These are phyloP conservation scores for Eilema sororculum DNA, from an alignment of 2,888 invertebrate genomes.

Conservation along the genomic window DNA sequence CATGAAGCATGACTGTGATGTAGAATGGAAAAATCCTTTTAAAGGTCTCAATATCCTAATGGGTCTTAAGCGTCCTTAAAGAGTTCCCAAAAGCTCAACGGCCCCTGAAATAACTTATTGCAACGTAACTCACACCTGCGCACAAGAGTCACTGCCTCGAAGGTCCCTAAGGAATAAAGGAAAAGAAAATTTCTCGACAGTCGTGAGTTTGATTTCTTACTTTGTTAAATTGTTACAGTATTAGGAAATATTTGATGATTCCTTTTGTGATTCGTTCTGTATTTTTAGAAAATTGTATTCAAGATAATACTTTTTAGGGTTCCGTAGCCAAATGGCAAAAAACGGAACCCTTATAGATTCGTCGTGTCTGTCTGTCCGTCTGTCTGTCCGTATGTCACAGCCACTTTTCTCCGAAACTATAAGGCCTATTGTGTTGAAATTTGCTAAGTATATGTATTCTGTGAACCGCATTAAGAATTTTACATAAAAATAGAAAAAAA, in stretches of 20 bases:
- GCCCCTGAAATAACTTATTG: slow-evolving; percentile 33
- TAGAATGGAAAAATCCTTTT: background rate
- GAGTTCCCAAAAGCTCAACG: slow-evolving; percentile 8
- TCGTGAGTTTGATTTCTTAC: background rate
- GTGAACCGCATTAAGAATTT: too few relatives aligned
- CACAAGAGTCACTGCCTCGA: background rate
- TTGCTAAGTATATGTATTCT: too few relatives aligned
- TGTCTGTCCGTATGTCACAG: too few relatives aligned
- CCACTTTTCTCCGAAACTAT: too few relatives aligned
- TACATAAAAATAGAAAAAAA: too few relatives aligned
- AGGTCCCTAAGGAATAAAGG: background rate
- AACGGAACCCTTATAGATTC: too few relatives aligned
- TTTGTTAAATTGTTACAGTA: slow-evolving; percentile 5
- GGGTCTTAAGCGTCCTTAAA: slow-evolving; percentile 12
- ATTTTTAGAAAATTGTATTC: background rate
- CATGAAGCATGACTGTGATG: background rate
- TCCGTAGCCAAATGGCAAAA: too few relatives aligned
- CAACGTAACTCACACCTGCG: slow-evolving; percentile 34
- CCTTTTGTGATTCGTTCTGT: background rate
- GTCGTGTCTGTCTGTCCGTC: too few relatives aligned
- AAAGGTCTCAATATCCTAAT: slow-evolving; percentile 2
- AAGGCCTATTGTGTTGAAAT: too few relatives aligned
- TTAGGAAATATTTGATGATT: background rate
- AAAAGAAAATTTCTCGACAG: background rate
- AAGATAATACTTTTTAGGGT: background rate